Evolutionary conservation across 2,888 invertebrate species (phyloP).

Genomic region (Sicus ferrugineus): DNA sequence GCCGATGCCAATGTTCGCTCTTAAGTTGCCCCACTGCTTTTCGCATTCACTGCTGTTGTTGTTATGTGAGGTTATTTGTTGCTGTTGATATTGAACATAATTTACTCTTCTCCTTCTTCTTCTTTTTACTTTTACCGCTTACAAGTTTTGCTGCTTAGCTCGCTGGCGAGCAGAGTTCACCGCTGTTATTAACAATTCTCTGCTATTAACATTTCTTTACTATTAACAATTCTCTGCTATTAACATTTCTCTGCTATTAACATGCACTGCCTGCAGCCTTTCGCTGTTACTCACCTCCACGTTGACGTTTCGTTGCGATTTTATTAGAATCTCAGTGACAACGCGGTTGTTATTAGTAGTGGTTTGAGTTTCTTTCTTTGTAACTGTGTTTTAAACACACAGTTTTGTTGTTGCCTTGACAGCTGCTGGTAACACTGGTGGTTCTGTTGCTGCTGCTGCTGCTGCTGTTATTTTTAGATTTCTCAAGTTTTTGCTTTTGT

Average conservation of each 20-base stretch:
- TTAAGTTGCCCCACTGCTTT: too few relatives aligned
- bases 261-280: constrained; percentile 1
- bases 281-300: not conserved
- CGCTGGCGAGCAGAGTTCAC: too few relatives aligned
- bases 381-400: too few relatives aligned
- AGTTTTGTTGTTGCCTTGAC: too few relatives aligned
- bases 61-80: not conserved
- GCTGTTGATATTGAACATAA: not conserved
- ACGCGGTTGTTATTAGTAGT: not conserved
- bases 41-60: not conserved
- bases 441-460: constrained; percentile 6
- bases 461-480: constrained; percentile 9
- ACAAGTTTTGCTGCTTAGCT: too few relatives aligned
- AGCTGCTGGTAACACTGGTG: too few relatives aligned
- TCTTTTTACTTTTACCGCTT: not conserved
- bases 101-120: not conserved
- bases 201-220: too few relatives aligned
- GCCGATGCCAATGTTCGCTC: constrained; percentile 14
- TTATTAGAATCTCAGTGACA: not conserved
- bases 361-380: not conserved
- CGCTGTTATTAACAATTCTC: too few relatives aligned
- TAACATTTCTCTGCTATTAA: not conserved
- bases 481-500: not conserved
- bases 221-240: too few relatives aligned
- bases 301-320: too few relatives aligned